A percentile compares a stretch with the other conserved stretches of the same genome.
These are phyloP conservation scores for Crocuta crocuta DNA, from an alignment of 2,113 vertebrate genomes.

Conservation along the genomic window DNA sequence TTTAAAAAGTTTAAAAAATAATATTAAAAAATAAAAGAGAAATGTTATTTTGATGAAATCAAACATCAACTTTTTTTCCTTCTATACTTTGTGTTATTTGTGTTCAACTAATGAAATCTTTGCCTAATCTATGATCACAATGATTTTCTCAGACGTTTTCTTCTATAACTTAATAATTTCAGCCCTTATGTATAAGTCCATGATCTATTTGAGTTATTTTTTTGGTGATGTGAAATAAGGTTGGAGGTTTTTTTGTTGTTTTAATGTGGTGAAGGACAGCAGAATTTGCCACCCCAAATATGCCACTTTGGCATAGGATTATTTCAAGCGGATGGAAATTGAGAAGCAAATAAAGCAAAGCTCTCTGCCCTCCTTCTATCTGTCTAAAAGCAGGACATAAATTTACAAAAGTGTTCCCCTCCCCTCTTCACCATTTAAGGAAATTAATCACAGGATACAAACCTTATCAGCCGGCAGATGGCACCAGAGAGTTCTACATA, in stretches of 20 bases:
- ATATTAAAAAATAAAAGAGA: not conserved
- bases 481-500: not conserved
- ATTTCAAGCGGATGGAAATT: not conserved
- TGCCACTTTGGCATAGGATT: not conserved
- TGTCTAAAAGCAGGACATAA: not conserved
- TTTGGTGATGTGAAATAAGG: not conserved
- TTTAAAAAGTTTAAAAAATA: too few relatives aligned
- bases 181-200: not conserved
- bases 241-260: not conserved
- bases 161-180: conserved; percentile 26
- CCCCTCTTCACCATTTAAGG: not conserved
- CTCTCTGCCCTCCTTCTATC: not conserved
- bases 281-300: not conserved
- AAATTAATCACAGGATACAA: not conserved
- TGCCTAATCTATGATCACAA: not conserved
- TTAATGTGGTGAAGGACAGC: not conserved
- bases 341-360: conserved; percentile 19
- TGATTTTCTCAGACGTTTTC: not conserved
- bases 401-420: not conserved
- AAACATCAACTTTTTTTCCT: not conserved
- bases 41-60: conserved; percentile 6
- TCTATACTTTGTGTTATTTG: not conserved
- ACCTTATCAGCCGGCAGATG: not conserved
- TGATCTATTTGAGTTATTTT: not conserved
- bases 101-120: not conserved